phyloP scores from a whole-genome alignment of 37 sponge, comb jelly and placozoan species.

The Crambe crambe region DNA sequence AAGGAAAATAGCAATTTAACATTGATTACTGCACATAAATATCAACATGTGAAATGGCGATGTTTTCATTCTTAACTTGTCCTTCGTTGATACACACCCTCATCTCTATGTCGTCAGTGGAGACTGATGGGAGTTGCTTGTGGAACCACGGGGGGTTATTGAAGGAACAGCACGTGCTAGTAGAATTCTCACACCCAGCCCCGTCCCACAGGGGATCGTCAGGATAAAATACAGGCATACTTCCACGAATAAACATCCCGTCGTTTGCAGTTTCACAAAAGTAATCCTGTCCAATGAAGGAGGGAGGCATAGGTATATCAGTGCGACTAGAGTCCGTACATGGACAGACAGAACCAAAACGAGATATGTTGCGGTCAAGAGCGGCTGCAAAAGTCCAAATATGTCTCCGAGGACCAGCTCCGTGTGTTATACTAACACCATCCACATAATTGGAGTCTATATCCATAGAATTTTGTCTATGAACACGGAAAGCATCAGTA shows the following conservation, averaged over 20 bases:
- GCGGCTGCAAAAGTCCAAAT: constrained; percentile 5
- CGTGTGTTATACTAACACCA: constrained; percentile 20
- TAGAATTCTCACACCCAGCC: no score
- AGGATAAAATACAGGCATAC: neutral
- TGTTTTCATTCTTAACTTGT: neutral
- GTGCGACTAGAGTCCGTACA: neutral
- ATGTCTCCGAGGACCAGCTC: neutral
- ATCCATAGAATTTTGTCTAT: neutral
- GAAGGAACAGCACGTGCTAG: no score
- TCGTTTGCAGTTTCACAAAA: neutral
- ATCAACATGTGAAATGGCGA: neutral
- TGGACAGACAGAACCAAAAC: neutral
- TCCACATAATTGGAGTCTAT: constrained; percentile 19
- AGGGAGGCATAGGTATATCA: neutral
- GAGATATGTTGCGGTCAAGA: neutral
- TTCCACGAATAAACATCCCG: neutral
- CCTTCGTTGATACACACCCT: neutral
- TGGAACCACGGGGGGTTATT: no score
- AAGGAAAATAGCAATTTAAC: no score
- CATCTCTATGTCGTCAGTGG: no score
- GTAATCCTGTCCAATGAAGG: neutral
- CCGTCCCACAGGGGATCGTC: no score
- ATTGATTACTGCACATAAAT: neutral
- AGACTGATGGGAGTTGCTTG: no score
- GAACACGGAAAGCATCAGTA: constrained; percentile 3